These are phyloP conservation scores for Crambe crambe DNA, from an alignment of 37 sponge, comb jelly and placozoan species.

Conservation along the genomic window DNA sequence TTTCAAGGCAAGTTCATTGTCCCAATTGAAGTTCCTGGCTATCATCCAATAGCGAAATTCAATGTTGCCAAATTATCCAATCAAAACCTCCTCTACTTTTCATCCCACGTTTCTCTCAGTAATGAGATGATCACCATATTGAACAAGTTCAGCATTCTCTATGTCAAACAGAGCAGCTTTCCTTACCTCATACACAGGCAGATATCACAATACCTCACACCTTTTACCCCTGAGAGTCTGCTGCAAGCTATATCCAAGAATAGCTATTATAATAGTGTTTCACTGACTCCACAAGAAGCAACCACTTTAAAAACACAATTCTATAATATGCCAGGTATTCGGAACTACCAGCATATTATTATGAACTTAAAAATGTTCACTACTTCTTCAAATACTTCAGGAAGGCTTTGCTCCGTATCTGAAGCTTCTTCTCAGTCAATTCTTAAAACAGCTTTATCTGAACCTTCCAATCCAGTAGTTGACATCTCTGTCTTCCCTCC, in stretches of 20 bases:
- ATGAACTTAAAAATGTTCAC: conserved; percentile 3
- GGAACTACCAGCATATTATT: neutral
- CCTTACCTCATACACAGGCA: neutral
- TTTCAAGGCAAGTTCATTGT: conserved; percentile 23
- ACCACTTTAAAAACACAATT: conserved; percentile 3
- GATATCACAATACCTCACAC: neutral
- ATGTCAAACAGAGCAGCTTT: neutral
- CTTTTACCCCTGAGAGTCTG: neutral
- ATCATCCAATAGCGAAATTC: neutral
- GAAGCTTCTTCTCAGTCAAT: neutral
- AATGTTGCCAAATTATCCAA: neutral
- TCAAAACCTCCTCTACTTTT: neutral
- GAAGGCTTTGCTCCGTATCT: conserved; percentile 13
- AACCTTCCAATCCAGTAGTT: conserved; percentile 10
- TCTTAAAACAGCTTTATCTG: conserved; percentile 13
- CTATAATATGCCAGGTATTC: neutral
- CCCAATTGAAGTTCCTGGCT: neutral
- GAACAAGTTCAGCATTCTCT: neutral
- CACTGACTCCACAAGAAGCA: conserved; percentile 2
- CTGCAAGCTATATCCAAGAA: neutral
- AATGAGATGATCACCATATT: neutral
- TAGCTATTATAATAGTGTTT: neutral
- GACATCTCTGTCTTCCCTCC: conserved; percentile 1
- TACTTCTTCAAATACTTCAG: neutral
- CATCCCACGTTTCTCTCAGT: neutral